Evolutionary conservation across 2,888 invertebrate species (phyloP).

Genomic region (Drosophila anomelani): DNA sequence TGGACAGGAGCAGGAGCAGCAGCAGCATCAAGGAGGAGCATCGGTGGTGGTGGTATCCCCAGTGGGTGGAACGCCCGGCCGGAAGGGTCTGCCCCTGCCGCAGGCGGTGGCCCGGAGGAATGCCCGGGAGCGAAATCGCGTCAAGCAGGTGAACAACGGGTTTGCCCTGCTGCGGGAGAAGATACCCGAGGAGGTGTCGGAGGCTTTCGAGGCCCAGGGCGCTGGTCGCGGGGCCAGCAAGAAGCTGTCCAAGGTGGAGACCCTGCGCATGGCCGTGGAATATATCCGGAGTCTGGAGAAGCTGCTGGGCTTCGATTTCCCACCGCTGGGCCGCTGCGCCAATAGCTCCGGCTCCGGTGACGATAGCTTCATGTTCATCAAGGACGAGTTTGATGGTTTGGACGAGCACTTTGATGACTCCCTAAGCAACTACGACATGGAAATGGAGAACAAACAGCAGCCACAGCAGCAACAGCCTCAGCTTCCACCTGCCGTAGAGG

Average conservation of each 20-base stretch:
- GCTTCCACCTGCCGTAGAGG: background rate
- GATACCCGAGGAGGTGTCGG: slow-evolving; percentile 93
- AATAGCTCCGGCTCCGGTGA: slow-evolving; percentile 75
- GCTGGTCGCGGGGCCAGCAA: slow-evolving; percentile 87
- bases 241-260: slow-evolving; percentile 95
- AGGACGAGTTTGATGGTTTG: slow-evolving; percentile 80
- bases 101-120: slow-evolving; percentile 94
- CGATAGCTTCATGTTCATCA: slow-evolving; percentile 81
- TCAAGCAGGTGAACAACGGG: slow-evolving; percentile 96
- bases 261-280: slow-evolving; percentile 94
- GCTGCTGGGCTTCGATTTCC: slow-evolving; percentile 88
- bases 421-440: slow-evolving; percentile 79
- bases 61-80: slow-evolving; percentile 75
- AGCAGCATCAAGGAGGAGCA: background rate
- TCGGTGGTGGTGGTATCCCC: background rate
- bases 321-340: slow-evolving; percentile 57
- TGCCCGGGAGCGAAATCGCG: slow-evolving; percentile 96
- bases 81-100: slow-evolving; percentile 87
- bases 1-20: background rate
- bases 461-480: slow-evolving; percentile 6
- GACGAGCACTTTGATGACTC: slow-evolving; percentile 81
- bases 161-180: slow-evolving; percentile 94
- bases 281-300: slow-evolving; percentile 93
- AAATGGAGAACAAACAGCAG: slow-evolving; percentile 51
- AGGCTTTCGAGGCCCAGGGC: slow-evolving; percentile 88